A percentile compares a stretch with the other conserved stretches of the same genome.
phyloP scores from a whole-genome alignment of 2,888 invertebrate species.

The Dione juno region DNA sequence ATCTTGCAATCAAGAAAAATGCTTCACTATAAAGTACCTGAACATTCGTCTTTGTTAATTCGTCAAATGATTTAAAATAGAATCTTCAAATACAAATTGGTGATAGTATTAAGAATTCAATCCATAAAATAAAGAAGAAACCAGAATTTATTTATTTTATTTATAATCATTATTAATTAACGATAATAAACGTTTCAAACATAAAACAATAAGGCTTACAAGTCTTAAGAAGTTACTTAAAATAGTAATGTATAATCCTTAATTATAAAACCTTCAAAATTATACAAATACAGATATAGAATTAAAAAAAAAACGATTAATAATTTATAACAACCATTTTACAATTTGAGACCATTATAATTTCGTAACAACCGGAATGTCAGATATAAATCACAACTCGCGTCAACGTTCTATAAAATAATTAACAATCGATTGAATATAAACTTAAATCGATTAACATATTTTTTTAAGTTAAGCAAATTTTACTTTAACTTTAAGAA shows the following conservation, averaged over 20 bases:
- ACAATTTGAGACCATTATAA: conserved; percentile 67
- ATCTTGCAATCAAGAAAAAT: no score
- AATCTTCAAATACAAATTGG: no score
- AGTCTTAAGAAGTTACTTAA: neutral
- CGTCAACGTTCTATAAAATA: neutral
- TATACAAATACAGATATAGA: conserved; percentile 8
- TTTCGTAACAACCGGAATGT: conserved; percentile 69
- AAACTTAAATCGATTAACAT: neutral
- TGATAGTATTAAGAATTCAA: no score
- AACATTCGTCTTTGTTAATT: no score
- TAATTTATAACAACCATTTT: conserved; percentile 41
- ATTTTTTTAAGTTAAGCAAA: no score
- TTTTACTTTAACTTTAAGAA: no score
- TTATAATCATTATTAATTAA: neutral
- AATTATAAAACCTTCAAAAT: conserved; percentile 14
- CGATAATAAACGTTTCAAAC: neutral
- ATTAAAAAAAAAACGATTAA: conserved; percentile 21
- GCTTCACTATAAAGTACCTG: no score
- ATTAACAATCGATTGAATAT: conserved; percentile 4
- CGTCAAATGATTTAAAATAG: no score
- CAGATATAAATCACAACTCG: conserved; percentile 64
- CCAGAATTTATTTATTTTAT: no score
- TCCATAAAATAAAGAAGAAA: no score
- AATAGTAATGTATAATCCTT: neutral
- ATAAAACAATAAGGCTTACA: no score